Evolutionary conservation across 2,888 invertebrate genomes (phyloP), one percentile per base, ranked within the genome.

Genomic region (Epistrophe grossulariae): DNA sequence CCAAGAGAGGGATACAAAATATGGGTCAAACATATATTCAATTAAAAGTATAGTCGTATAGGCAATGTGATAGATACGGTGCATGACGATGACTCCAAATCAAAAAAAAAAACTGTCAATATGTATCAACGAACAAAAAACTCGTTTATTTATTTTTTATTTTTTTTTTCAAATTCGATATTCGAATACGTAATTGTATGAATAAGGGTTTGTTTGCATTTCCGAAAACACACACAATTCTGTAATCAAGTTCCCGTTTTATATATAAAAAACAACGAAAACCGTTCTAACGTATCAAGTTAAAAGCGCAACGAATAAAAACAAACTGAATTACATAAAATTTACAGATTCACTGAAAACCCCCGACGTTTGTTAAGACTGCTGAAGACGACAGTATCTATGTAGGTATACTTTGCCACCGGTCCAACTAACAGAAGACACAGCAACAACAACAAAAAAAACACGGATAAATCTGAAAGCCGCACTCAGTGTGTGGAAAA

Each of bases 241-340:
- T 11, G 50, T 15, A 59, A 73, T 73, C 24, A 59, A 64, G 45
- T 35, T 7, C 19, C 40, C 64, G 11, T 31, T 13, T n/a, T 17
- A 35, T 8, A 62, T 57, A 31, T 40, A 72, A 82, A 68, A 72
- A 72, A 50, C 48, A 70, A 81, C 62, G 59, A 79, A 83, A 78
- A 79, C 82, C 87, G 83, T 79, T 72, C 79, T 70, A 88, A 80
- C 76, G 88, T 84, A 80, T 76, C 88, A 88, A 88, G 88, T 89
- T 88, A 80, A 88, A 84, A 83, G 89, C 88, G 88, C 89, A 88
- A 88, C 89, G 89, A 88, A 89, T 89, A 88, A 89, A 89, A 89
- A 89, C 88, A 89, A 88, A 89, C 89, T 89, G 89, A 89, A 89
- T 88, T 88, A 82, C 88, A 83, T 88, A 78, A 82, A 88, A 79